Evolutionary conservation across 2,797 vertebrate genomes (phyloP), one percentile per base, ranked within the genome.

Genomic region (Typhlichthys subterraneus): DNA sequence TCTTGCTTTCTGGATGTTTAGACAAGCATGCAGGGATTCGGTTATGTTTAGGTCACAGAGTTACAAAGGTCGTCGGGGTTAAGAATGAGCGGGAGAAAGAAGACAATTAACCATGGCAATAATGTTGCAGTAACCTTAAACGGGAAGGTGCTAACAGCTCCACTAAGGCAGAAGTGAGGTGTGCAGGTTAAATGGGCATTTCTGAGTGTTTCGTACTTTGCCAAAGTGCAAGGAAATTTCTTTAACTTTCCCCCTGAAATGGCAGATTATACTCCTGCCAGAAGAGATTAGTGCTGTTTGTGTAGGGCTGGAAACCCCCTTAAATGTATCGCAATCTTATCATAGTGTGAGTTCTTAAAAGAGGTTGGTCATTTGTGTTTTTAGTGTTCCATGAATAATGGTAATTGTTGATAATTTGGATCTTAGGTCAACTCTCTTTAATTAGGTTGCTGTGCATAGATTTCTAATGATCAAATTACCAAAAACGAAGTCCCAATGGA

Each of bases 341-440:
- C 54, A 1, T 12, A 1, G 12, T 42, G 7, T 15, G 29, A 50
- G 47, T n/a, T 70, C 54, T 57, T 51, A 23, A 17, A 42, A 66
- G 64, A 56, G 66, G 5, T 47, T 58, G 62, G 38, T 65, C 45
- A 59, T 65, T 64, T 72, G 51, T 65, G 62, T 69, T 33, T 53
- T 60, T 45, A 50, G 53, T 53, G 19, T 45, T 52, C 14, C 57
- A 55, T 60, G 45, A 61, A 29, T 67, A 49, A 52, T 33, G 5
- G 1, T 61, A 49, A 66, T 50, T 53, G 50, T 33, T 65, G 38
- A 53, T 59, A 59, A 11, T 42, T n/a, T 4, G 5, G 23, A 52
- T 12, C 17, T 2, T 53, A 69, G 29, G 56, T 42, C 58, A 73
- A 50, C 57, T 7, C 3, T 49, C 29, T 48, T 23, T 57, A 51